Conservation (phyloP, 2,113 vertebrate species). For the Rynchops niger region DNA sequence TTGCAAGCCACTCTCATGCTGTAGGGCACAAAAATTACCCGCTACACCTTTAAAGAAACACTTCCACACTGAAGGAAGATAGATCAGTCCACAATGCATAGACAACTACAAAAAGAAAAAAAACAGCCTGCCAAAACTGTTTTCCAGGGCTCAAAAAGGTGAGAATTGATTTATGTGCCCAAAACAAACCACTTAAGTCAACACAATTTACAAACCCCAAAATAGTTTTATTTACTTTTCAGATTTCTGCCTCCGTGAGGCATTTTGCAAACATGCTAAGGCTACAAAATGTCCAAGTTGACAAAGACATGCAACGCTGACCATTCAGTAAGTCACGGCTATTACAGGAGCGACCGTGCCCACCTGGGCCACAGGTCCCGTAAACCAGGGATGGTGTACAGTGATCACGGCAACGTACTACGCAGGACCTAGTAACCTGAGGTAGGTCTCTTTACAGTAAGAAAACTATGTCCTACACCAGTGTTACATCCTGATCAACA, state of each 20-base stretch:
- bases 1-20: not conserved
- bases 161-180: not conserved
- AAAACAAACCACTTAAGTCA: constrained; percentile 54
- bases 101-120: not conserved
- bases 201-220: constrained; percentile 78
- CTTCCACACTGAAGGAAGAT: not conserved
- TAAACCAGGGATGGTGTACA: constrained; percentile 50
- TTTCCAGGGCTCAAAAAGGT: not conserved
- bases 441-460: constrained; percentile 83
- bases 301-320: constrained; percentile 80
- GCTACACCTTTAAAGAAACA: not conserved
- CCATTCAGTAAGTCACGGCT: constrained; percentile 63
- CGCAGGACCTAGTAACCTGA: constrained; percentile 77
- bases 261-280: constrained; percentile 89
- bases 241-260: constrained; percentile 78
- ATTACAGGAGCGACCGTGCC: constrained; percentile 64
- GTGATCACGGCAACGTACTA: constrained; percentile 61
- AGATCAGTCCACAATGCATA: not conserved
- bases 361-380: constrained; percentile 62
- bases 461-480: constrained; percentile 73
- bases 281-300: constrained; percentile 82
- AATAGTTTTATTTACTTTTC: constrained; percentile 87
- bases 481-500: constrained; percentile 76
- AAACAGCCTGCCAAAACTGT: not conserved
- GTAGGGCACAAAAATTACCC: not conserved